phyloP scores from a whole-genome alignment of 2,113 vertebrate genomes.

The Paedocypris sp. region DNA sequence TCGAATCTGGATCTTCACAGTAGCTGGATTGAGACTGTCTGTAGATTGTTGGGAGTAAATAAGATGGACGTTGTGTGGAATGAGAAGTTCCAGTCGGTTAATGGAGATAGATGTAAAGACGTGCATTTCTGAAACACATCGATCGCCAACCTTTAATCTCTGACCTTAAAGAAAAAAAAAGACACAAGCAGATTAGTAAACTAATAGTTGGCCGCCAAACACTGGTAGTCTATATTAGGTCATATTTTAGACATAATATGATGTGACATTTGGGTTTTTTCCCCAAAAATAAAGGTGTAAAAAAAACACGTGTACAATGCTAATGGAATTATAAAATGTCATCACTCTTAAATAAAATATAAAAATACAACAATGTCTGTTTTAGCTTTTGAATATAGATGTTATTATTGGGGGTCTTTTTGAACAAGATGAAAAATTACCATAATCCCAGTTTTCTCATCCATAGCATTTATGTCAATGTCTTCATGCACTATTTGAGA shows the following conservation, averaged over 20 bases:
- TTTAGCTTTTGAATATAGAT: not conserved
- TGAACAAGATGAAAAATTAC: not conserved
- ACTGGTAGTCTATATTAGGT: too few relatives aligned
- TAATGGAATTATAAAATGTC: too few relatives aligned
- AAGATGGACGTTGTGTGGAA: not conserved
- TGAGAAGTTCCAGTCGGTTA: slow-evolving; percentile 58
- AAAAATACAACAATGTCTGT: too few relatives aligned
- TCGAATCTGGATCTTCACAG: not conserved
- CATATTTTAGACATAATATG: too few relatives aligned
- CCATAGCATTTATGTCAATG: not conserved
- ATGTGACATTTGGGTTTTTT: too few relatives aligned
- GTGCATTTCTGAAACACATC: slow-evolving; percentile 29
- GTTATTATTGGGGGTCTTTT: not conserved
- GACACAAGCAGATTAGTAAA: too few relatives aligned
- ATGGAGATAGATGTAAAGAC: slow-evolving; percentile 55
- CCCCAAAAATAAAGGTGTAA: slow-evolving; percentile 20
- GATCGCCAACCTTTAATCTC: slow-evolving; percentile 41
- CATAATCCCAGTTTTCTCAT: not conserved
- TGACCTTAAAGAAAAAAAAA: slow-evolving; percentile 39
- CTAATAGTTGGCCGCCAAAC: too few relatives aligned
- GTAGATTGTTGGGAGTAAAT: slow-evolving; percentile 3
- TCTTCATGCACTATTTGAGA: not conserved
- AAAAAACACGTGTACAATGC: too few relatives aligned
- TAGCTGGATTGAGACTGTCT: not conserved
- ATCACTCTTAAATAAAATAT: too few relatives aligned